Base-by-base conservation (phyloP, 2,113 vertebrate species). In the Capricornis sumatraensis region DNA sequence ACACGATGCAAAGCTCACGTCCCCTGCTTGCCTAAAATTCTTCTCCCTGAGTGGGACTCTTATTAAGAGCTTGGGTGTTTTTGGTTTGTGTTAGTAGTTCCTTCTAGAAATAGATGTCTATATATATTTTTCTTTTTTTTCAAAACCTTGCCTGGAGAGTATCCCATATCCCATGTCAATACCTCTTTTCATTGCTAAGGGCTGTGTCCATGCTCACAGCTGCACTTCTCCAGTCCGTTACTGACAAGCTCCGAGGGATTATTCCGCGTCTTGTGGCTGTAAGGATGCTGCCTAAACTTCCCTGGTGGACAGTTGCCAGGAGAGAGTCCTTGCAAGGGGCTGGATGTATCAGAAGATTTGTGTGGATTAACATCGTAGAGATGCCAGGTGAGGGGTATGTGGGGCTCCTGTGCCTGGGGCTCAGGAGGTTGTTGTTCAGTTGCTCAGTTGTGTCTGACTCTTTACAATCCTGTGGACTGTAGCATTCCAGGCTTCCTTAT, bases 211-310 rank as follows among this genome's bases (percentile, higher is more conserved):
- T 27, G 30, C 50, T 30, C 16, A 9, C 33, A 25, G 9, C 28
- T 2, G 47, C 36, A 15, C 7, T 19, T 50, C 40, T 23, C 76
- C 3, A 10, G 3, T 12, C 13, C 0, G 0, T 55, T 19, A 21
- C 3, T 3, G 7, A 33, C 5, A 8, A 36, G 64, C 7, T 33
- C 47, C 0, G 1, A 1, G 0, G 50, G 11, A 1, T 36, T 16
- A 1, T 17, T 21, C 25, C 0, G 2, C 0, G 0, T 53, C 57
- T 40, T 2, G 2, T 55, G 13, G 1, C 8, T 40, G 2, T 12
- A 21, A 12, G 3, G 1, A 3, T 6, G 43, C 43, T 23, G 60
- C 11, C 1, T 3, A 14, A 3, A 4, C 13, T 3, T 3, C 50
- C 52, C 47, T 8, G 0, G 28, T 12, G 25, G 58, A 60, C 52